Conservation (phyloP, 53 echinoderm and acorn worm genomes). For the Apostichopus leukothele region DNA sequence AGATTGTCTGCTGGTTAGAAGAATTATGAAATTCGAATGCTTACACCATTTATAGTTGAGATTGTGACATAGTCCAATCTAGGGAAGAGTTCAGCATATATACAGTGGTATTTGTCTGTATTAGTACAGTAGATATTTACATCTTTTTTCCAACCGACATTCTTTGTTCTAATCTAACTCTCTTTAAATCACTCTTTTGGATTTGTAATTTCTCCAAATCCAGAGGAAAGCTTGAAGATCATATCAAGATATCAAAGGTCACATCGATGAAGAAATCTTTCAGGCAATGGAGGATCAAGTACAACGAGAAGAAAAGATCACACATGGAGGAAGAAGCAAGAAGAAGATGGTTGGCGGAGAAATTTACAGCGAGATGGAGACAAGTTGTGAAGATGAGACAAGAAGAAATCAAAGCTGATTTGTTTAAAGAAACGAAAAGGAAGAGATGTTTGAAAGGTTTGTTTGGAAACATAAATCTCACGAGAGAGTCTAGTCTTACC, state of each 20-base stretch:
- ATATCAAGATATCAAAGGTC: neutral
- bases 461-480: neutral
- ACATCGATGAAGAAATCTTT: neutral
- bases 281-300: slow-evolving; percentile 44
- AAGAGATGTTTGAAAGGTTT: neutral
- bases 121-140: too few relatives aligned
- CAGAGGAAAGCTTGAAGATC: neutral
- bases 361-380: slow-evolving; percentile 38
- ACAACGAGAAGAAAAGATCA: slow-evolving; percentile 47
- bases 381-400: slow-evolving; percentile 27
- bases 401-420: slow-evolving; percentile 47
- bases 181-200: too few relatives aligned
- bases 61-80: too few relatives aligned
- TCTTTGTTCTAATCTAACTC: too few relatives aligned
- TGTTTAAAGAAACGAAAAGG: neutral
- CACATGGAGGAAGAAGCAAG: slow-evolving; percentile 43
- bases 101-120: too few relatives aligned
- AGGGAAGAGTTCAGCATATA: too few relatives aligned
- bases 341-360: slow-evolving; percentile 27
- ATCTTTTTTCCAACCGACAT: too few relatives aligned
- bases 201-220: neutral
- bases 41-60: too few relatives aligned
- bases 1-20: too few relatives aligned
- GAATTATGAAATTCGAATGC: too few relatives aligned
- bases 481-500: too few relatives aligned